Conservation (phyloP, 2,797 vertebrate genomes). For the Nannoperca australis region DNA sequence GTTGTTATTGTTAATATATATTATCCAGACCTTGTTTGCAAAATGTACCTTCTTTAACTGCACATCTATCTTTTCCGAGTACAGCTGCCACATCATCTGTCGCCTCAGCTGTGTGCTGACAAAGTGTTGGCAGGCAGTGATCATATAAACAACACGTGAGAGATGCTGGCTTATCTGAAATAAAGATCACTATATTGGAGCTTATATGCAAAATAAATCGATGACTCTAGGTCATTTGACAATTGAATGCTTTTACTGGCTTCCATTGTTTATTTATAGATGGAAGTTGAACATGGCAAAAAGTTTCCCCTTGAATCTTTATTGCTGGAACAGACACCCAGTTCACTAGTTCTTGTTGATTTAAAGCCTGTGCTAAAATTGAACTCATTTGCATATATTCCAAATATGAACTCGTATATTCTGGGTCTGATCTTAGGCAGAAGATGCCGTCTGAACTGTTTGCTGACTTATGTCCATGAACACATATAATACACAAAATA, state of each 20-base stretch:
- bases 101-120: conserved; percentile 28
- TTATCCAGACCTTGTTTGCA: conserved; percentile 25
- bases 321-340: conserved; percentile 35
- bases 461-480: conserved; percentile 20
- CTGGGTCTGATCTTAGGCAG: conserved; percentile 26
- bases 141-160: conserved; percentile 60
- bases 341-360: conserved; percentile 46
- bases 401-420: conserved; percentile 42
- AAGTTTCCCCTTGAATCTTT: conserved; percentile 46
- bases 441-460: neutral
- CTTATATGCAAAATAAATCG: conserved; percentile 27
- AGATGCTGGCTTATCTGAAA: conserved; percentile 33
- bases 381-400: conserved; percentile 48
- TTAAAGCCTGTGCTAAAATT: conserved; percentile 47
- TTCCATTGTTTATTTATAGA: conserved; percentile 32
- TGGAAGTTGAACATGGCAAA: conserved; percentile 35
- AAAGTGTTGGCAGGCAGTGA: conserved; percentile 46
- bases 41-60: conserved; percentile 4
- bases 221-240: conserved; percentile 28
- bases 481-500: conserved; percentile 24
- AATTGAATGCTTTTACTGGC: conserved; percentile 31
- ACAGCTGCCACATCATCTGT: conserved; percentile 41
- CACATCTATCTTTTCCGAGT: conserved; percentile 39
- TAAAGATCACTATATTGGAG: conserved; percentile 12
- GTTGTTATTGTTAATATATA: conserved; percentile 39